Evolutionary conservation across 2,113 vertebrate species (phyloP).

Genomic region (Lathamus discolor): DNA sequence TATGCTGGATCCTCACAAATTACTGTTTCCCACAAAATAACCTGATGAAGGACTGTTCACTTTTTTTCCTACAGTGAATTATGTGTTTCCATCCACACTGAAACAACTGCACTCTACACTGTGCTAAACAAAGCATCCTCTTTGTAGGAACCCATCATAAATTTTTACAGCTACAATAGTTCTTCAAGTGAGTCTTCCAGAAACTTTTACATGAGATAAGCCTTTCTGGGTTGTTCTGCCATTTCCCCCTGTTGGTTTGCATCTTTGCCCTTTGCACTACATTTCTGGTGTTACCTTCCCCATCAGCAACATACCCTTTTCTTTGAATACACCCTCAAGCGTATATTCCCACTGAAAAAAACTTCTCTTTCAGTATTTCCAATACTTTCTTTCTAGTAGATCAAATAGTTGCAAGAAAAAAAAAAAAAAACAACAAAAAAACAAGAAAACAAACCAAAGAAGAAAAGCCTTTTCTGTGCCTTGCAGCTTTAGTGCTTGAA

Average conservation of each 20-base stretch:
- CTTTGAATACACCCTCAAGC: background rate
- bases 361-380: background rate
- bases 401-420: background rate
- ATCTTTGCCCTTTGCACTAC: background rate
- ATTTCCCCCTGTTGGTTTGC: background rate
- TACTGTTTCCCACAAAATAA: background rate
- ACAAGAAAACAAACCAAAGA: background rate
- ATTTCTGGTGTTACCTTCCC: background rate
- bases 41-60: background rate
- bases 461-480: background rate
- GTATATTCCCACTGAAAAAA: background rate
- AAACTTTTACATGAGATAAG: background rate
- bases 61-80: background rate
- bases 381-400: background rate
- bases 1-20: background rate
- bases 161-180: background rate
- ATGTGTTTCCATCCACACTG: background rate
- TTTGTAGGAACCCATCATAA: background rate
- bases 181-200: background rate
- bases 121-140: background rate
- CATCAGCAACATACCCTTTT: background rate
- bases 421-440: background rate
- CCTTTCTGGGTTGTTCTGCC: background rate
- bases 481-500: background rate
- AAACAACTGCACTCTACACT: background rate